Evolutionary conservation across 2,888 invertebrate genomes (phyloP).

Genomic region (Lepidonotus clava): DNA sequence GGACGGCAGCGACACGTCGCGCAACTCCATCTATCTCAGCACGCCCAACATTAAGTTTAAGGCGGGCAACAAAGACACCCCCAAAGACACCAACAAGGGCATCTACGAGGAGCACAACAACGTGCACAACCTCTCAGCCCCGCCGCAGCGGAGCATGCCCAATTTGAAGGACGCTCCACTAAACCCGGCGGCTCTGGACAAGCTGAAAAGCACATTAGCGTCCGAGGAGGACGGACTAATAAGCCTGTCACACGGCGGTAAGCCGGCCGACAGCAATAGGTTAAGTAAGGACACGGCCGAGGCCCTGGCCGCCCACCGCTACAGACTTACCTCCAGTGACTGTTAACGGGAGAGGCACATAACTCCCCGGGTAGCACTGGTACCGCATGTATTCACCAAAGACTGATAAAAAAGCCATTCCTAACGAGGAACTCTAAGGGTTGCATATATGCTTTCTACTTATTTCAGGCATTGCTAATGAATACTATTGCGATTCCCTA

Average conservation of each 20-base stretch:
- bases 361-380: background rate
- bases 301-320: background rate
- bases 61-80: background rate
- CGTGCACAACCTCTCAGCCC: slow-evolving; percentile 17
- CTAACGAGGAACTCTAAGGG: background rate
- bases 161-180: slow-evolving; percentile 36
- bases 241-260: slow-evolving; percentile 16
- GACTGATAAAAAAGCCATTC: slow-evolving; percentile 20
- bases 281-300: slow-evolving; percentile 29
- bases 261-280: background rate
- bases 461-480: no score
- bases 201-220: slow-evolving; percentile 36
- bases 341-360: background rate
- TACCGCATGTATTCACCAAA: background rate
- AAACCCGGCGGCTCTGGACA: slow-evolving; percentile 22
- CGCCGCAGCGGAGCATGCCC: slow-evolving; percentile 50
- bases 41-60: slow-evolving; percentile 59
- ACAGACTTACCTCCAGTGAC: slow-evolving; percentile 54
- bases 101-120: slow-evolving; percentile 32
- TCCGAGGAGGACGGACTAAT: slow-evolving; percentile 53
- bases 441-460: no score
- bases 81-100: background rate
- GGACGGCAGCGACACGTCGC: slow-evolving; percentile 53
- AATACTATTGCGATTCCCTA: no score
- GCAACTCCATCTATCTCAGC: slow-evolving; percentile 55